Evolutionary conservation across 1,140 invertebrate genomes (phyloP).

Genomic region (Cepaea nemoralis): DNA sequence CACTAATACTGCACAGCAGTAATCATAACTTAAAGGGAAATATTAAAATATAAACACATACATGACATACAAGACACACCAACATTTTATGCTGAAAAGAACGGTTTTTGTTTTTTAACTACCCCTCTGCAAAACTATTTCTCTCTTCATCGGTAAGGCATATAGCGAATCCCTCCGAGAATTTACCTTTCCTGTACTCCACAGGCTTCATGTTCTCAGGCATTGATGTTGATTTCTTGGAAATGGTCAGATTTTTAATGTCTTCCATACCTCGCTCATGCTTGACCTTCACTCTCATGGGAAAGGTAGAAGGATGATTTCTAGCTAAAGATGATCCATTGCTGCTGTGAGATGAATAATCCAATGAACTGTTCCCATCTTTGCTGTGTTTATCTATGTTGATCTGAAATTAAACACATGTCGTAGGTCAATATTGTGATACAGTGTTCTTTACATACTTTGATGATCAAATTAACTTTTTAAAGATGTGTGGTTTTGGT

Average conservation of each 20-base stretch:
- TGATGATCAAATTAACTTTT: too few species aligned
- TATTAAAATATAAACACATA: too few species aligned
- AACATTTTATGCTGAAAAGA: too few species aligned
- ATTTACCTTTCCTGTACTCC: constrained; percentile 20
- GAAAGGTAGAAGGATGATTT: constrained; percentile 6
- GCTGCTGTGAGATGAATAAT: constrained; percentile 5
- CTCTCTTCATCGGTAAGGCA: too few species aligned
- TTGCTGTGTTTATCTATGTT: not conserved
- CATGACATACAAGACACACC: too few species aligned
- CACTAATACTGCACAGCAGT: too few species aligned
- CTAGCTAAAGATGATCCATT: constrained; percentile 1
- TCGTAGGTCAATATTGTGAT: too few species aligned
- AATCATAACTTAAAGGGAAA: too few species aligned
- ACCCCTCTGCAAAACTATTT: too few species aligned
- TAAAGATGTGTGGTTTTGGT: too few species aligned
- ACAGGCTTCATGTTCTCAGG: constrained; percentile 17
- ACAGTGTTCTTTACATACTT: too few species aligned
- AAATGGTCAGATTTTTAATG: constrained; percentile 13
- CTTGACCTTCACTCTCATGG: not conserved
- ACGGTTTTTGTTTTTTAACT: too few species aligned
- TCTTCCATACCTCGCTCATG: not conserved
- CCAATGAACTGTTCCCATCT: not conserved
- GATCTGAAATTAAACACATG: constrained; percentile 2
- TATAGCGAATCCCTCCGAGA: not conserved
- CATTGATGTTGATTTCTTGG: constrained; percentile 30